Evolutionary conservation across 2,113 vertebrate species (phyloP), one percentile per base, ranked within the genome.

Genomic region (Echinops telfairi): DNA sequence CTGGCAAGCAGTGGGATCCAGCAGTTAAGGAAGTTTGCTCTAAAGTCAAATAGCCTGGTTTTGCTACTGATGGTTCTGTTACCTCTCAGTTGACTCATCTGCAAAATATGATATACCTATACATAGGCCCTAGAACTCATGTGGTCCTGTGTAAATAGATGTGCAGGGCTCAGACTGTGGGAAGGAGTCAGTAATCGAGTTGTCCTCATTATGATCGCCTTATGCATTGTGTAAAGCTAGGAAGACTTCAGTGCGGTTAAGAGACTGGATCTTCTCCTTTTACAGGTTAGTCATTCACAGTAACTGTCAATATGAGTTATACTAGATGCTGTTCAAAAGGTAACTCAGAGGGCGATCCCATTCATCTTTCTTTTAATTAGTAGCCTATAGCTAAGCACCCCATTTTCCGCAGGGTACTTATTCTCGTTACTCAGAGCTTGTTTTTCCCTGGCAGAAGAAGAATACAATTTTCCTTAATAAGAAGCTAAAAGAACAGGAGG

Each of bases 401-500:
- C 73, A 7, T 43, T 80, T 87, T 53, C 86, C 25, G 70, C 12
- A 38, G 60, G 4, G 3, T 6, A 43, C 36, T 57, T 40, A 38
- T n/a, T 43, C 66, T 68, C 43, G 31, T 70, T 38, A 85, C 47
- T 77, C 76, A 70, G 62, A 93, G 25, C 40, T 68, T 71, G 12
- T 75, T 60, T 68, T 94, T 91, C n/a, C 19, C 6, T 36, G 22
- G 47, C 22, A 78, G 16, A 79, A 82, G 16, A 79, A 82, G 79
- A 86, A 71, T 4, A 5, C 53, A 60, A 33, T 82, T 86, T 93
- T 40, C 76, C 86, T 57, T 83, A 88, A 77, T 47, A 60, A 91
- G 10, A 83, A 86, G 22, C 62, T 93, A 86, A 92, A 96, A 88
- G 43, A 70, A 68, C 12, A 43, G 23, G 10, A 91, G 64, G 43